These are phyloP conservation scores for Campylorhamphus procurvoides DNA, from an alignment of 2,113 vertebrate species.

Conservation along the genomic window DNA sequence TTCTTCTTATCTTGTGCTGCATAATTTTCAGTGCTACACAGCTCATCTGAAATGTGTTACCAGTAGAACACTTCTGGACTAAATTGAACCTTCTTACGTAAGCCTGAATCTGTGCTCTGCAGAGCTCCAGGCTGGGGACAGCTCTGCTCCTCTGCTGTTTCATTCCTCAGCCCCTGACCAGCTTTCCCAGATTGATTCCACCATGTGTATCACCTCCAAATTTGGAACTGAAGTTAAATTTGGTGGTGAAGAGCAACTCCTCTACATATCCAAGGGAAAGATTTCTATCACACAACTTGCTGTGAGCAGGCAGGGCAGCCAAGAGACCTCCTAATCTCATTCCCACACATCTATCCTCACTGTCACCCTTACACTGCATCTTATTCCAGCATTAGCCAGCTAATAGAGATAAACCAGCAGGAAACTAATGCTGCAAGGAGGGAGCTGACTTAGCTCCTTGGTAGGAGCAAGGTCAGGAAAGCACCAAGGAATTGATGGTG, in stretches of 20 bases:
- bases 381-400: neutral
- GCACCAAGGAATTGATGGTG: neutral
- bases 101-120: neutral
- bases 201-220: neutral
- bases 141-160: neutral
- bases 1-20: neutral
- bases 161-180: neutral
- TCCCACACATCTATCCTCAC: neutral
- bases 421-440: neutral
- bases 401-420: neutral
- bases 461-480: neutral
- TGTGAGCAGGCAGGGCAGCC: neutral
- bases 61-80: constrained; percentile 9
- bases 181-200: neutral
- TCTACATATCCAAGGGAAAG: neutral
- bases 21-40: constrained; percentile 14
- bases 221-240: constrained; percentile 1
- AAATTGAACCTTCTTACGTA: constrained; percentile 6
- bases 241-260: neutral
- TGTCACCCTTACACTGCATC: neutral
- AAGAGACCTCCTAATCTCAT: neutral
- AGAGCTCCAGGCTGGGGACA: neutral
- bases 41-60: constrained; percentile 9
- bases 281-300: neutral
- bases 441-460: neutral